Evolutionary conservation across 1,140 invertebrate genomes (phyloP).

Genomic region (Anagrus nilaparvatae): DNA sequence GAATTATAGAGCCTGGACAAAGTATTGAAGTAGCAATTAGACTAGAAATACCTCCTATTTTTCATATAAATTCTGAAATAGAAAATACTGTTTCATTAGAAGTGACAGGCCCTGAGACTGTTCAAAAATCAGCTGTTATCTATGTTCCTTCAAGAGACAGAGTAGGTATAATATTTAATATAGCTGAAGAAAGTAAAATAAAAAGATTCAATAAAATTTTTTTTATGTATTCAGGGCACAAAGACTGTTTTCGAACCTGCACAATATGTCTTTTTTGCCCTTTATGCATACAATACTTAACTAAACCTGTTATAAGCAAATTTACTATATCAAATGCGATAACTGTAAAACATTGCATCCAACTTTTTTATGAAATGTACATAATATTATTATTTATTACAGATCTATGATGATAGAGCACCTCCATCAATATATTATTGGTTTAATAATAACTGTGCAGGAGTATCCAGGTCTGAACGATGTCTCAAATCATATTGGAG

Average conservation of each 20-base stretch:
- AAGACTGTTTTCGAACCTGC: too few relatives aligned
- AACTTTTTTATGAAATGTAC: too few relatives aligned
- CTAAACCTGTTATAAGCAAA: too few relatives aligned
- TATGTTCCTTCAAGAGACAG: constrained; percentile 29
- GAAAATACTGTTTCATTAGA: constrained; percentile 47
- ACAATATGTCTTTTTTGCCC: too few relatives aligned
- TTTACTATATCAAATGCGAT: too few relatives aligned
- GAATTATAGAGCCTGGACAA: constrained; percentile 38
- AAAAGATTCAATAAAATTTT: too few relatives aligned
- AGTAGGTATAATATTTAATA: constrained; percentile 18
- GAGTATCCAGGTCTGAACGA: constrained; percentile 28
- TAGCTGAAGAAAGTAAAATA: too few relatives aligned
- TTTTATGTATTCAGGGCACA: too few relatives aligned
- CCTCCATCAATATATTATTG: constrained; percentile 42
- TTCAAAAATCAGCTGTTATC: constrained; percentile 38
- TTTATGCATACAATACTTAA: too few relatives aligned
- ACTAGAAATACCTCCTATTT: constrained; percentile 37
- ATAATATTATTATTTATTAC: too few relatives aligned
- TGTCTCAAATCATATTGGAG: constrained; percentile 52
- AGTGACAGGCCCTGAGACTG: constrained; percentile 25
- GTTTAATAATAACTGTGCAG: constrained; percentile 46
- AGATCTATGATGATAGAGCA: too few relatives aligned
- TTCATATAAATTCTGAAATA: constrained; percentile 38
- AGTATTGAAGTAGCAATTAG: constrained; percentile 44
- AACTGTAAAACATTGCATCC: too few relatives aligned